Conservation (phyloP, 1,140 invertebrate genomes). For the Drosophila pandora region DNA sequence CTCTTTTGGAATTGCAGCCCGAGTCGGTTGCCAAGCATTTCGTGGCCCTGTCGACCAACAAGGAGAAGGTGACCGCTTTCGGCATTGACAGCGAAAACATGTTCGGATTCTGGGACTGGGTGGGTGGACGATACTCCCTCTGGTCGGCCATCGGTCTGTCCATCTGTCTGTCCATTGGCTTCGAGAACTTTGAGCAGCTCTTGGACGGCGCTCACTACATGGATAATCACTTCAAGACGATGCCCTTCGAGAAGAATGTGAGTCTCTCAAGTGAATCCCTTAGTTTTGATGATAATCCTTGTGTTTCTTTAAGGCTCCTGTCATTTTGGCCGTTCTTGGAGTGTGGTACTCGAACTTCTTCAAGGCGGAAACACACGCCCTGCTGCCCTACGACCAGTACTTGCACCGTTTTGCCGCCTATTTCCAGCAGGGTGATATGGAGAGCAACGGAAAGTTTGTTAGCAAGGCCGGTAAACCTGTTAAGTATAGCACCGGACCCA, state of each 20-base stretch:
- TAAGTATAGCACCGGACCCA: conserved; percentile 94
- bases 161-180: conserved; percentile 96
- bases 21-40: conserved; percentile 97
- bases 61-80: conserved; percentile 96
- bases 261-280: conserved; percentile 66
- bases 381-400: conserved; percentile 99
- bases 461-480: conserved; percentile 89
- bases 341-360: conserved; percentile 99
- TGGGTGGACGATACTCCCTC: conserved; percentile 98
- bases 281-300: background rate
- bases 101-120: conserved; percentile 99
- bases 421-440: conserved; percentile 99
- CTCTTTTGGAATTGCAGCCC: conserved; percentile 85
- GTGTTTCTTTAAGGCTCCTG: conserved; percentile 90
- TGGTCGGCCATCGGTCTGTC: conserved; percentile 99
- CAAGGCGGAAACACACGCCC: conserved; percentile 96
- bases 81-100: conserved; percentile 99
- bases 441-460: conserved; percentile 99
- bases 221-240: conserved; percentile 96
- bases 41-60: conserved; percentile 98
- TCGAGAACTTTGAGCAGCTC: conserved; percentile 97
- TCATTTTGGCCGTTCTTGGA: conserved; percentile 96
- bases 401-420: conserved; percentile 99
- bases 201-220: conserved; percentile 96
- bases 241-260: conserved; percentile 98